A percentile compares a stretch with the other conserved stretches of the same genome.
Evolutionary conservation across 2,797 vertebrate genomes (phyloP).

Genomic region (Phyllotis vaccarum): DNA sequence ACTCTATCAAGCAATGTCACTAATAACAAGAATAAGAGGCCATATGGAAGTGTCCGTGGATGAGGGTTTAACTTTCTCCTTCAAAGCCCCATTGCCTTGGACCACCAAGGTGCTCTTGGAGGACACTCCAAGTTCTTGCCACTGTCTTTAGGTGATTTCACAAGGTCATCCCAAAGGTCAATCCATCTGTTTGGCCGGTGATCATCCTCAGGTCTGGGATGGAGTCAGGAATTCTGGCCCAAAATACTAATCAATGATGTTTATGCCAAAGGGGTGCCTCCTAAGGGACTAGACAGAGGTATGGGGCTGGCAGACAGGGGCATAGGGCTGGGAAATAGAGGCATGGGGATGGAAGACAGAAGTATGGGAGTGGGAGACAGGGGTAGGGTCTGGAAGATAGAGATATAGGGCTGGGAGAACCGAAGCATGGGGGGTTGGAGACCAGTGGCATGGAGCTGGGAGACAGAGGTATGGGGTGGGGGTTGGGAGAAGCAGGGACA

Average conservation of each 20-base stretch:
- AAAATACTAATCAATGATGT: no score
- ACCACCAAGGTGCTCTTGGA: neutral
- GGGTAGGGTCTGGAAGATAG: no score
- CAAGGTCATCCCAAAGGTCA: neutral
- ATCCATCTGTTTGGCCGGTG: fast-evolving
- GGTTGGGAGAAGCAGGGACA: no score
- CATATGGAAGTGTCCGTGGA: neutral
- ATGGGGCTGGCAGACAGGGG: no score
- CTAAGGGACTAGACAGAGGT: fast-evolving
- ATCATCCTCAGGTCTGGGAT: neutral
- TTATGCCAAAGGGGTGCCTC: no score
- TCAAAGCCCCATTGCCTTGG: neutral
- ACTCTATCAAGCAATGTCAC: no score
- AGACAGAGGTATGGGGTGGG: no score
- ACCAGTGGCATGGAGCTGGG: no score
- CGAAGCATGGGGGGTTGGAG: no score
- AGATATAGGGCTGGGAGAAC: neutral
- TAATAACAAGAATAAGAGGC: neutral
- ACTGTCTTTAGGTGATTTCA: neutral
- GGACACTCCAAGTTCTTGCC: neutral
- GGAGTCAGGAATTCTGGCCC: fast-evolving
- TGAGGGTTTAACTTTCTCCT: neutral
- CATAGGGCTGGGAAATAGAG: neutral
- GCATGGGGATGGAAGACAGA: no score
- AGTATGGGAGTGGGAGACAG: no score